phyloP scores from a whole-genome alignment of 1,140 invertebrate genomes.

The Saxidomus purpurata region DNA sequence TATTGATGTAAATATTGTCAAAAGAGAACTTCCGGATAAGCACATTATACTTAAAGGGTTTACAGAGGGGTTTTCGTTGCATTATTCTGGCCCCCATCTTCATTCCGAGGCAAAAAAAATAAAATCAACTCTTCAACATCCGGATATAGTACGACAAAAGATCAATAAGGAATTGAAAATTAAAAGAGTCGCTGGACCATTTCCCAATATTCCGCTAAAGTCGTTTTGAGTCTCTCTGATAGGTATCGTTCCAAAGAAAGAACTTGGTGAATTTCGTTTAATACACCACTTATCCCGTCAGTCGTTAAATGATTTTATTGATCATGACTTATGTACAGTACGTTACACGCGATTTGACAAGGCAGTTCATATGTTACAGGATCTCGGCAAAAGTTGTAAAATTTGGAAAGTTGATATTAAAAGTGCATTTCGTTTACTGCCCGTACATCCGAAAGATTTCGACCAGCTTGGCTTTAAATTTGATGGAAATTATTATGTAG shows the following conservation, averaged over 20 bases:
- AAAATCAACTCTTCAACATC: background rate
- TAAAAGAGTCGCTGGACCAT: constrained; percentile 44
- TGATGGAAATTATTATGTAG: constrained; percentile 11
- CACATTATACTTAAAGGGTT: background rate
- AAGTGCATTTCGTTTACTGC: constrained; percentile 56
- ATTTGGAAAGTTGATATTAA: constrained; percentile 63
- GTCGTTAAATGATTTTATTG: constrained; percentile 69
- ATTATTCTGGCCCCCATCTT: background rate
- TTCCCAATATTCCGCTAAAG: background rate
- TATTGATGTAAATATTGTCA: background rate
- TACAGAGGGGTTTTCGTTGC: background rate
- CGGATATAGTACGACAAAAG: constrained; percentile 9
- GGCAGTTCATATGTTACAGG: constrained; percentile 57
- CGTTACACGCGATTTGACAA: constrained; percentile 56
- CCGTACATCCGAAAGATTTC: constrained; percentile 3
- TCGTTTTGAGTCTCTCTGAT: constrained; percentile 25
- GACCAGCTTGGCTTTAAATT: constrained; percentile 34
- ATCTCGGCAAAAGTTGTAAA: constrained; percentile 14
- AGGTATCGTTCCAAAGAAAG: constrained; percentile 54
- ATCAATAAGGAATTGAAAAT: constrained; percentile 28
- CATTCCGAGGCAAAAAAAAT: constrained; percentile 29
- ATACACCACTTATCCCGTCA: constrained; percentile 70
- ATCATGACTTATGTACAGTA: constrained; percentile 43
- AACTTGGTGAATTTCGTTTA: constrained; percentile 4
- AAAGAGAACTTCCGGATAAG: background rate